Evolutionary conservation across 2,797 vertebrate genomes (phyloP).

Genomic region (Vireo griseus): DNA sequence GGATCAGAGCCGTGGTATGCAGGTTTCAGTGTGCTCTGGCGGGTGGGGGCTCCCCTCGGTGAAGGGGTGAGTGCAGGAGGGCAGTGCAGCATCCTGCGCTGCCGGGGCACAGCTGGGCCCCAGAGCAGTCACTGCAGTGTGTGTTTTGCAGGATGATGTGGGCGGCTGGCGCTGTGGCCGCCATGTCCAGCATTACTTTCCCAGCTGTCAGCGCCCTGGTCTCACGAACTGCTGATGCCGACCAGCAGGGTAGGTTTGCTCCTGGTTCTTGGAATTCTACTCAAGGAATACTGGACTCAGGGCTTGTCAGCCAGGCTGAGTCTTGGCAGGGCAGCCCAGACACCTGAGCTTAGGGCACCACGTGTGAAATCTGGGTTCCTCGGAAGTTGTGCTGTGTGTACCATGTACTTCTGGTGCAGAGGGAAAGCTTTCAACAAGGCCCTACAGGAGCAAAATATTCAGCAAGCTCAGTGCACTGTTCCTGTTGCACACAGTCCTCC

Average conservation of each 20-base stretch:
- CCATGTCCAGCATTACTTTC: conserved; percentile 89
- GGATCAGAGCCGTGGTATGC: conserved; percentile 87
- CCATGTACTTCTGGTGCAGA: accelerated
- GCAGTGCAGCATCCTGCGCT: accelerated
- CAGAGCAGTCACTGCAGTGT: not conserved
- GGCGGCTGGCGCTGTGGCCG: conserved; percentile 85
- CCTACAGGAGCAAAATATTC: not conserved
- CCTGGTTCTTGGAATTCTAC: not conserved
- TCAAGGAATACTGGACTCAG: not conserved
- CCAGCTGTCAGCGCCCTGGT: conserved; percentile 86
- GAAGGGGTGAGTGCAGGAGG: accelerated
- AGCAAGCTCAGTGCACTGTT: not conserved
- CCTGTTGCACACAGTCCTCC: accelerated
- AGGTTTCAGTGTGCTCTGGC: not conserved
- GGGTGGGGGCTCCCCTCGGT: accelerated
- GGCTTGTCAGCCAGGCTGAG: accelerated
- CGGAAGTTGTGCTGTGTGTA: accelerated
- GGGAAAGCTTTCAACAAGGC: accelerated
- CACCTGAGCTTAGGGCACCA: not conserved
- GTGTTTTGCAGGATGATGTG: conserved; percentile 85
- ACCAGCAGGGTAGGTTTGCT: conserved; percentile 81
- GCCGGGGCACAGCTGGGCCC: not conserved
- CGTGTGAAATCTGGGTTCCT: accelerated
- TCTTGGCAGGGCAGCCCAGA: not conserved
- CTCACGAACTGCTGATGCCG: conserved; percentile 85